Percentiles rank a stretch among this genome's conserved stretches.
Evolutionary conservation across 2,113 vertebrate genomes (phyloP).

Genomic region (Lethenteron reissneri): DNA sequence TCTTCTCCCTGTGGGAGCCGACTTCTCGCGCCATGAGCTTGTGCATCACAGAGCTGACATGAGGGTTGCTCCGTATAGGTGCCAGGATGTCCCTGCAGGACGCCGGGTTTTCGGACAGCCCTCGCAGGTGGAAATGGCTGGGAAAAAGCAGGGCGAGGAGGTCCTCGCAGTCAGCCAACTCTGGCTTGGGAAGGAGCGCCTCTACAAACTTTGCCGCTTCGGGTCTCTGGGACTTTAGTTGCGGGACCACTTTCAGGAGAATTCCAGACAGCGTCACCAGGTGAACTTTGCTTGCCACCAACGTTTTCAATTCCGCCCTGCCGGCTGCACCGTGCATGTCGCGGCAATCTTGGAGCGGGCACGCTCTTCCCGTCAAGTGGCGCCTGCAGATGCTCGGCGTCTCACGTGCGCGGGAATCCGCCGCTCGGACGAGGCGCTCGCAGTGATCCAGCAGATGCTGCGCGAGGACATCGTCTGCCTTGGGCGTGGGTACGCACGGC

Average conservation of each 20-base stretch:
- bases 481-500: no score
- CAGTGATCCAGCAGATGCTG: conserved; percentile 26
- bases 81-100: conserved; percentile 25
- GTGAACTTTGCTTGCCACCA: conserved; percentile 26
- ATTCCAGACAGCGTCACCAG: conserved; percentile 26
- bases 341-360: conserved; percentile 20
- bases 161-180: conserved; percentile 17
- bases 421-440: conserved; percentile 17
- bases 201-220: conserved; percentile 19
- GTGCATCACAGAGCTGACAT: conserved; percentile 18
- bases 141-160: conserved; percentile 27
- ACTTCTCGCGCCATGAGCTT: conserved; percentile 23
- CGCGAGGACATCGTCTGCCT: conserved; percentile 14
- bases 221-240: conserved; percentile 20
- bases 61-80: conserved; percentile 13
- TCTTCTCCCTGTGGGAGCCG: conserved; percentile 12
- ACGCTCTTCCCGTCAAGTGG: conserved; percentile 26
- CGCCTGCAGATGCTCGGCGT: conserved; percentile 24
- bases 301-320: conserved; percentile 20
- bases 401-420: conserved; percentile 12
- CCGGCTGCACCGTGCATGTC: conserved; percentile 22
- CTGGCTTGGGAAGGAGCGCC: conserved; percentile 17
- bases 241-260: conserved; percentile 22
- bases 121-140: conserved; percentile 33
- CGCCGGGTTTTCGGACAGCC: conserved; percentile 26